A percentile compares a stretch with the other conserved stretches of the same genome.
These are phyloP conservation scores for Tenualosa thibaudeaui DNA, from an alignment of 2,797 vertebrate species.

Conservation along the genomic window DNA sequence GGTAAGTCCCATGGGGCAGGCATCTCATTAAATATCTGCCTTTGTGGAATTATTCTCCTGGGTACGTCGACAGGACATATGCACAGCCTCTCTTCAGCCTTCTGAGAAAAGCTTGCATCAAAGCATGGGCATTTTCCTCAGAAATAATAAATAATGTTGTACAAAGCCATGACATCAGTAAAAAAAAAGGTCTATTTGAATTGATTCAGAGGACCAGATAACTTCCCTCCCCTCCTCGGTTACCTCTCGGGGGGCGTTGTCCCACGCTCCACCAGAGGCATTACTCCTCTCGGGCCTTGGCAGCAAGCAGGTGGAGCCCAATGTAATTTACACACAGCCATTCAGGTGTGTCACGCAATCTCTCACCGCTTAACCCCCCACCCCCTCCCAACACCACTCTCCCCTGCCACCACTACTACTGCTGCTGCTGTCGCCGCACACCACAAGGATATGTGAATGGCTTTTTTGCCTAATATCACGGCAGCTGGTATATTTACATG, in stretches of 20 bases:
- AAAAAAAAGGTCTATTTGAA: conserved; percentile 39
- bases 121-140: conserved; percentile 38
- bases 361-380: conserved; percentile 45
- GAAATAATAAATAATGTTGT: conserved; percentile 58
- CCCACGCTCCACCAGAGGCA: not conserved
- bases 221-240: conserved; percentile 47
- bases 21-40: not conserved
- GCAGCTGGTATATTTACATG: conserved; percentile 53
- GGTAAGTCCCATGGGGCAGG: not conserved
- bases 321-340: conserved; percentile 52
- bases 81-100: not conserved
- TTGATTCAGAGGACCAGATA: conserved; percentile 65
- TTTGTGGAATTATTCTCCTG: not conserved
- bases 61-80: not conserved
- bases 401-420: conserved; percentile 42
- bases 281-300: conserved; percentile 26
- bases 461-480: conserved; percentile 60
- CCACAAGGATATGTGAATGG: not conserved
- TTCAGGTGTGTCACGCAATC: conserved; percentile 55
- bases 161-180: conserved; percentile 60
- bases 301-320: conserved; percentile 37
- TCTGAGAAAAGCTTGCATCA: not conserved
- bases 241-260: not conserved
- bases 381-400: not conserved
- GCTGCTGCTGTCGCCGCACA: conserved; percentile 37